Conservation (phyloP, 2,113 vertebrate genomes). For the Genyomyrus donnyi region DNA sequence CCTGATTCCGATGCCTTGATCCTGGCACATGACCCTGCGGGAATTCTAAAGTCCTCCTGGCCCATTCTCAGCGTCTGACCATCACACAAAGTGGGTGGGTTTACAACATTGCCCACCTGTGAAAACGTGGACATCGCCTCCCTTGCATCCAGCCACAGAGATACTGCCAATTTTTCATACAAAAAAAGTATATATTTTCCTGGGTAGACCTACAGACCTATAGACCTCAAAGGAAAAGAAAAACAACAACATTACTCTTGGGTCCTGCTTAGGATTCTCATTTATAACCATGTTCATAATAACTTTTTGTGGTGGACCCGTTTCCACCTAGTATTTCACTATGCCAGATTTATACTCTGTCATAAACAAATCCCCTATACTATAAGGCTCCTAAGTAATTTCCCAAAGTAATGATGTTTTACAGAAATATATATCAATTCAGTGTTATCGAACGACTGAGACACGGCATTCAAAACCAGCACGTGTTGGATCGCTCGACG, state of each 20-base stretch:
- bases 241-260: conserved; percentile 46
- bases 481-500: neutral
- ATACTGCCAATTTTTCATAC: neutral
- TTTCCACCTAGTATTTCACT: conserved; percentile 33
- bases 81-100: neutral
- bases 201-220: conserved; percentile 36
- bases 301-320: conserved; percentile 47
- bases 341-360: conserved; percentile 27
- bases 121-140: too few relatives aligned
- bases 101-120: neutral
- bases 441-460: conserved; percentile 24
- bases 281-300: conserved; percentile 67
- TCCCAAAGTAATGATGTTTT: conserved; percentile 37
- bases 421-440: conserved; percentile 34
- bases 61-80: neutral
- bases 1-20: neutral
- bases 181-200: conserved; percentile 19
- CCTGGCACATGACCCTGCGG: neutral
- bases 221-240: neutral
- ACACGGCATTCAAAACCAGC: neutral
- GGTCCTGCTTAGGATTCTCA: conserved; percentile 56
- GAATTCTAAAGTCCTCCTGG: neutral
- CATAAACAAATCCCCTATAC: conserved; percentile 31
- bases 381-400: conserved; percentile 36
- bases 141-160: neutral